Base-by-base conservation (phyloP, 2,797 vertebrate species). In the Huso huso region DNA sequence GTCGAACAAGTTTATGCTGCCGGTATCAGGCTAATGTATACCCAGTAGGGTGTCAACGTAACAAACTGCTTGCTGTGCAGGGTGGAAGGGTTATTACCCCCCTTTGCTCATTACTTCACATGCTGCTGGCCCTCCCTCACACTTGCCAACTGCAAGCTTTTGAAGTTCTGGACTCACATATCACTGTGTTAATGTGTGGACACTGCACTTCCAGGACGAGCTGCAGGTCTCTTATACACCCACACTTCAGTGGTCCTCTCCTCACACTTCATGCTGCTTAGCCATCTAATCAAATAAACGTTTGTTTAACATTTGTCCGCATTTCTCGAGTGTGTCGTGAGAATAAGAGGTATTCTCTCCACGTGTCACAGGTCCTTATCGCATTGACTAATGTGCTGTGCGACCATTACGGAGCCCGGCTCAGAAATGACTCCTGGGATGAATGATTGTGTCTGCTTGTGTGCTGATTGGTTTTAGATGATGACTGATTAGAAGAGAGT, bases 401-500 rank as follows among this genome's bases (percentile, higher is more conserved):
- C 69, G 70, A 72, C 75, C 78, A 80, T 79, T 81, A 73, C 72
- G 77, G 74, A 76, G 71, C 74, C 81, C 81, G 74, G 70, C 72
- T 81, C 70, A 73, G 74, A 79, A 85, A 82, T 77, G 78, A 79
- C 66, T 84, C 70, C 76, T 75, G 68, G 75, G 74, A 87, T 82
- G 81, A 86, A 79, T 48, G 77, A 81, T 77, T 77, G 69, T 73
- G 74, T 78, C 76, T 79, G 77, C 77, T 74, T 77, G 66, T 74
- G 77, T 68, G 73, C 67, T 83, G 78, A 87, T 73, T 84, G 81
- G 74, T 81, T 70, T 77, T 77, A 78, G 81, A 83, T 83, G 79
- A 75, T 82, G 81, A 86, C 71, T 83, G 83, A 88, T 83, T 83
- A 81, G 75, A 76, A 80, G 74, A 81, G 84, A 84, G 70, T 62